phyloP scores from a whole-genome alignment of 2,797 vertebrate species.

The Oophaga sylvatica region DNA sequence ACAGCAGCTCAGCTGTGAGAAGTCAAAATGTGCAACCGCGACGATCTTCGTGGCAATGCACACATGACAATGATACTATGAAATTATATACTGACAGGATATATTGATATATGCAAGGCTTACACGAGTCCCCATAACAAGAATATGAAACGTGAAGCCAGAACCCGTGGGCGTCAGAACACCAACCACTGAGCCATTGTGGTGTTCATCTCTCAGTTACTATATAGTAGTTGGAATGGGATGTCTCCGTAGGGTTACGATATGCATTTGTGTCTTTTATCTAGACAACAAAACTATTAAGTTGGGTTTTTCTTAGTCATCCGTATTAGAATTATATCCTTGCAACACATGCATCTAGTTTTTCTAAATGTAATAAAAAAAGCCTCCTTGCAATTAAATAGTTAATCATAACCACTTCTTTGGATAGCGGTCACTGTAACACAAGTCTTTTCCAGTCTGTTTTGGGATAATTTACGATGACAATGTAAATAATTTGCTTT shows the following conservation, averaged over 20 bases:
- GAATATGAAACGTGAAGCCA: background rate
- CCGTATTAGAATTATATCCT: background rate
- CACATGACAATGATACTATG: too few species aligned
- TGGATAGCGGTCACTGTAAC: background rate
- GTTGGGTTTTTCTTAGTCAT: background rate
- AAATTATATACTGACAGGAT: background rate
- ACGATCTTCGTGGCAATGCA: too few species aligned
- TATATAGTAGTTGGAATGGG: too few species aligned
- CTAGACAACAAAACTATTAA: background rate
- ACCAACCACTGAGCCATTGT: background rate
- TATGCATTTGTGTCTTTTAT: background rate
- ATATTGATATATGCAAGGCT: background rate
- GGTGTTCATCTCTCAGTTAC: background rate
- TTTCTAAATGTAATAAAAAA: background rate
- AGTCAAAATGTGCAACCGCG: too few species aligned
- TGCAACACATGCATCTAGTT: too few species aligned
- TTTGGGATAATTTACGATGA: background rate
- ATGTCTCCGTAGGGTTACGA: background rate
- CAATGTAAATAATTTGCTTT: conserved; percentile 23
- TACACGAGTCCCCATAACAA: background rate
- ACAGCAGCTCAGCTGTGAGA: too few species aligned
- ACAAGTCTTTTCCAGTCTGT: background rate
- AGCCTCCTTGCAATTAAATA: background rate
- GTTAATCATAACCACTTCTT: background rate
- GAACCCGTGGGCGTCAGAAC: background rate